Evolutionary conservation across 35 echinoderm and acorn worm genomes (phyloP).

Genomic region (Hemicentrotus pulcherrimus): DNA sequence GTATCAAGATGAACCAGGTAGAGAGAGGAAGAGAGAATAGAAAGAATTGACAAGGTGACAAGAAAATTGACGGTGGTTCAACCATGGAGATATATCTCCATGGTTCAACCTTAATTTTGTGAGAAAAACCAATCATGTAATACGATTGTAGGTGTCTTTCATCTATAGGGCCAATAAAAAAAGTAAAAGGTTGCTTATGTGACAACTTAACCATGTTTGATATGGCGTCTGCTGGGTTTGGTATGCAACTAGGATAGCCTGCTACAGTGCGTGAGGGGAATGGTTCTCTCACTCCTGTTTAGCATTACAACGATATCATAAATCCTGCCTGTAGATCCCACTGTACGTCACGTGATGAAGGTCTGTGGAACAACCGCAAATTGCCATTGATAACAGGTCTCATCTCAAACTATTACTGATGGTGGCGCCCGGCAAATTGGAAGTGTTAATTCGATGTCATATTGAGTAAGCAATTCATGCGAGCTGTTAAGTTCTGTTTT

Average conservation of each 20-base stretch:
- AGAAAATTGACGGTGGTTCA: neutral
- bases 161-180: neutral
- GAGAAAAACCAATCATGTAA: neutral
- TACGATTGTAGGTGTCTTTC: neutral
- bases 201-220: neutral
- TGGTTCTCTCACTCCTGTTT: neutral
- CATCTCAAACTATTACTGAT: neutral
- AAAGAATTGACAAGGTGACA: too few relatives aligned
- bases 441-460: neutral
- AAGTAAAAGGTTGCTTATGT: neutral
- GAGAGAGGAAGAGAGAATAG: too few relatives aligned
- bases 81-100: too few relatives aligned
- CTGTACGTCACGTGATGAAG: neutral
- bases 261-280: neutral
- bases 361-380: neutral
- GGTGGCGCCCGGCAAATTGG: neutral
- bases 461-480: too few relatives aligned
- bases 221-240: neutral
- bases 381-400: neutral
- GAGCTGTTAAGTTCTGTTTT: too few relatives aligned
- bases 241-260: neutral
- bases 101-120: neutral
- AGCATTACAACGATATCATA: neutral
- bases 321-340: neutral
- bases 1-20: too few relatives aligned